A percentile compares a stretch with the other conserved stretches of the same genome.
Evolutionary conservation across 2,113 vertebrate genomes (phyloP).

Genomic region (Grantiella picta): DNA sequence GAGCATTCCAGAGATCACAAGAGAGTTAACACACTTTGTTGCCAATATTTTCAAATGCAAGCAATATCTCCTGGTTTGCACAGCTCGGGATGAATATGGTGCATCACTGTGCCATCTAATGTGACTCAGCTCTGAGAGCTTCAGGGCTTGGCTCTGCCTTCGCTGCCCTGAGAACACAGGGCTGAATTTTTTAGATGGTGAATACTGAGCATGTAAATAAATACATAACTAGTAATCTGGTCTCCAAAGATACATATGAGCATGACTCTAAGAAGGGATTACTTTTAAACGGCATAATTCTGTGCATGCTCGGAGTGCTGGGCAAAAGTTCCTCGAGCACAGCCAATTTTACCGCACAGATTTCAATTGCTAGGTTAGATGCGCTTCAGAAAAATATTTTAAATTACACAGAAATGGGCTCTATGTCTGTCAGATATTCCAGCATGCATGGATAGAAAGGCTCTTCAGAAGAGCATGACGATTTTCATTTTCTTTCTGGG

Average conservation of each 20-base stretch:
- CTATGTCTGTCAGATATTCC: neutral
- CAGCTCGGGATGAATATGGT: neutral
- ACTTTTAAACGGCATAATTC: neutral
- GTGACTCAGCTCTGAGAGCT: conserved; percentile 23
- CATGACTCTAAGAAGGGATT: neutral
- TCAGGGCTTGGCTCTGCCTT: conserved; percentile 8
- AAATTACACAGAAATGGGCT: neutral
- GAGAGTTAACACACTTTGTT: neutral
- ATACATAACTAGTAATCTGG: neutral
- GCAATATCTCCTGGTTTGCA: neutral
- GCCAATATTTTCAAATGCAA: conserved; percentile 2
- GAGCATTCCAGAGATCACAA: neutral
- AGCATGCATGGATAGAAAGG: neutral
- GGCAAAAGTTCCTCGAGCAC: neutral
- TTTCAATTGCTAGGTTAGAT: neutral
- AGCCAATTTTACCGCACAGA: neutral
- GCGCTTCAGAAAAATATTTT: neutral
- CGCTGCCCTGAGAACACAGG: neutral
- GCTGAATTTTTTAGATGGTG: neutral
- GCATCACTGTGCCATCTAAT: neutral
- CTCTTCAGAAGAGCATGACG: neutral
- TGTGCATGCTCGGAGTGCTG: neutral
- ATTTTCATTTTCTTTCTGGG: neutral
- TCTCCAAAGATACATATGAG: neutral
- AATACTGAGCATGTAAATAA: neutral